phyloP scores from a whole-genome alignment of 2,797 vertebrate species.

The Monodelphis domestica region DNA sequence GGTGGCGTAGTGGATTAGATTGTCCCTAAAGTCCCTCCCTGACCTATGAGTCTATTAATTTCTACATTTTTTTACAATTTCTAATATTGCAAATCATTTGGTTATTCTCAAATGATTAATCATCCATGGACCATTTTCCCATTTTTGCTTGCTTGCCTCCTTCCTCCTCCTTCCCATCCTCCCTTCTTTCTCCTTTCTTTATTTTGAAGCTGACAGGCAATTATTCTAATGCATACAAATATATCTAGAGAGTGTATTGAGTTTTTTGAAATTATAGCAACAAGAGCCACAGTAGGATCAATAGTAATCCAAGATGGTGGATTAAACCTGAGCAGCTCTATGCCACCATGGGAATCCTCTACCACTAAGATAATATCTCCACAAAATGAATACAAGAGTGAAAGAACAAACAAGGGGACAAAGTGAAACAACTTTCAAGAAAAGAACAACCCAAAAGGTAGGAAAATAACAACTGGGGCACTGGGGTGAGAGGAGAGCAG shows the following conservation, averaged over 20 bases:
- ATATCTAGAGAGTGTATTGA: not conserved
- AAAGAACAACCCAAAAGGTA: no score
- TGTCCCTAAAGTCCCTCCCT: not conserved
- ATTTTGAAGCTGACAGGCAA: not conserved
- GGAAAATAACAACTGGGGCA: no score
- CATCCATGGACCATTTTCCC: not conserved
- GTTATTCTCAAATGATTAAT: not conserved
- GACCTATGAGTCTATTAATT: not conserved
- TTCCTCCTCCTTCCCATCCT: not conserved
- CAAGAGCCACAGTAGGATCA: not conserved
- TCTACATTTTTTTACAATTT: no score
- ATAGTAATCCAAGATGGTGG: no score
- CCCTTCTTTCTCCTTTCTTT: not conserved
- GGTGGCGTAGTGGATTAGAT: not conserved
- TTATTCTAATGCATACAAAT: not conserved
- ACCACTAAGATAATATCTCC: no score
- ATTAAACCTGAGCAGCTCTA: no score
- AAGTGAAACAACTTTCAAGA: no score
- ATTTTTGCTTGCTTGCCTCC: not conserved
- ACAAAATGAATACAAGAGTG: no score
- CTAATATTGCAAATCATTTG: not conserved
- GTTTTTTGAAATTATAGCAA: not conserved
- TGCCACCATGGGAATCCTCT: no score
- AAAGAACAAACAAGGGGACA: no score
- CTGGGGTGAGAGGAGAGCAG: no score